Evolutionary conservation across 2,888 invertebrate genomes (phyloP).

Genomic region (Monochamus alternatus): DNA sequence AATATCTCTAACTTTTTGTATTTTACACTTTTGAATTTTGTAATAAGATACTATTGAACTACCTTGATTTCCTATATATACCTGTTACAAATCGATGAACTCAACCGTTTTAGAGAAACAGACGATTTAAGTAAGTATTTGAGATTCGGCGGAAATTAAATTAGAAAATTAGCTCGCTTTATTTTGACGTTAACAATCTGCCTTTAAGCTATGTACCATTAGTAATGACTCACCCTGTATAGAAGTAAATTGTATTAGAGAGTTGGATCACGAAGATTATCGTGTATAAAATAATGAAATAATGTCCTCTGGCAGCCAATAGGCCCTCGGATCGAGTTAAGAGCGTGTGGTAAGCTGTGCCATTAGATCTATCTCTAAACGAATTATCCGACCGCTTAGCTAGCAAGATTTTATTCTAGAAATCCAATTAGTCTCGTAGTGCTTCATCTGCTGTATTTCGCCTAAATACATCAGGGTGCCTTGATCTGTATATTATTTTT

Average conservation of each 20-base stretch:
- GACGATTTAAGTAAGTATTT: too few relatives aligned
- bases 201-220: too few relatives aligned
- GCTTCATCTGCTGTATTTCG: constrained; percentile 19
- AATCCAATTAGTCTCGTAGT: constrained; percentile 27
- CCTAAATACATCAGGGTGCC: constrained; percentile 1
- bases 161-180: too few relatives aligned
- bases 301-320: constrained; percentile 55
- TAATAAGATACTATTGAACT: too few relatives aligned
- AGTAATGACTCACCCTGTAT: background rate
- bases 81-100: too few relatives aligned
- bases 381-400: constrained; percentile 56
- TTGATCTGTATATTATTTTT: too few relatives aligned
- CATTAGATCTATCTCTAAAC: constrained; percentile 58
- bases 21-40: too few relatives aligned
- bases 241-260: constrained; percentile 15
- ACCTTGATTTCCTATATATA: too few relatives aligned
- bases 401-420: constrained; percentile 39
- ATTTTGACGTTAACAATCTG: too few relatives aligned
- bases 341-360: constrained; percentile 55
- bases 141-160: too few relatives aligned
- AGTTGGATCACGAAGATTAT: constrained; percentile 52
- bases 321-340: constrained; percentile 56
- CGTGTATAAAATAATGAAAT: constrained; percentile 59
- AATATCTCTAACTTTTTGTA: too few relatives aligned
- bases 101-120: too few relatives aligned